A percentile compares a stretch with the other conserved stretches of the same genome.
phyloP scores from a whole-genome alignment of 2,888 invertebrate species.

The Eupithecia exiguata region DNA sequence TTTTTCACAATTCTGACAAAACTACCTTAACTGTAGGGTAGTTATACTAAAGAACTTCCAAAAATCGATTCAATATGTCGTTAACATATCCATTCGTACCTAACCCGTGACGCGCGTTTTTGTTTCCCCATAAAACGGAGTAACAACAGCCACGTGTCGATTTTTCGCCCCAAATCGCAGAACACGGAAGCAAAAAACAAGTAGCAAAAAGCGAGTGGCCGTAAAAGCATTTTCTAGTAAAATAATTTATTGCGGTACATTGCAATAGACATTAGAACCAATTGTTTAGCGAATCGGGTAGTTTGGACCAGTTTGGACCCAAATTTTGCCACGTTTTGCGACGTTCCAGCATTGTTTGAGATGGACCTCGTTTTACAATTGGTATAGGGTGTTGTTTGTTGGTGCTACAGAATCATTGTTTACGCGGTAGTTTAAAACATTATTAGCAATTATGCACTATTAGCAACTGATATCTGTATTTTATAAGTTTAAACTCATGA shows the following conservation, averaged over 20 bases:
- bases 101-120: slow-evolving; percentile 42
- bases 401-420: slow-evolving; percentile 11
- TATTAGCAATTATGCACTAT: background rate
- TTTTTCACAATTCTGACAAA: background rate
- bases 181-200: slow-evolving; percentile 68
- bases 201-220: slow-evolving; percentile 73
- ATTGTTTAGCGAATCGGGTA: slow-evolving; percentile 58
- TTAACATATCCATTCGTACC: slow-evolving; percentile 20
- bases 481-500: background rate
- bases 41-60: background rate
- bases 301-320: slow-evolving; percentile 47
- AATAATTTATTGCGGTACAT: slow-evolving; percentile 70
- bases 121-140: slow-evolving; percentile 43
- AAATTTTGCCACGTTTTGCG: slow-evolving; percentile 58
- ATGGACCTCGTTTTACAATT: slow-evolving; percentile 40
- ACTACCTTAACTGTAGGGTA: background rate
- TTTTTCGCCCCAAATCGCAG: slow-evolving; percentile 58
- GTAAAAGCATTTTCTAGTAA: slow-evolving; percentile 62
- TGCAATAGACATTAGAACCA: slow-evolving; percentile 46
- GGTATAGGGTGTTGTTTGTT: slow-evolving; percentile 42
- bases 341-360: slow-evolving; percentile 52
- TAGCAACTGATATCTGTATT: background rate
- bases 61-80: slow-evolving; percentile 25
- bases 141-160: slow-evolving; percentile 74
- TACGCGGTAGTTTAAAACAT: slow-evolving; percentile 1